A percentile compares a stretch with the other conserved stretches of the same genome.
Evolutionary conservation across 2,113 vertebrate genomes (phyloP).

Genomic region (Daboia siamensis): DNA sequence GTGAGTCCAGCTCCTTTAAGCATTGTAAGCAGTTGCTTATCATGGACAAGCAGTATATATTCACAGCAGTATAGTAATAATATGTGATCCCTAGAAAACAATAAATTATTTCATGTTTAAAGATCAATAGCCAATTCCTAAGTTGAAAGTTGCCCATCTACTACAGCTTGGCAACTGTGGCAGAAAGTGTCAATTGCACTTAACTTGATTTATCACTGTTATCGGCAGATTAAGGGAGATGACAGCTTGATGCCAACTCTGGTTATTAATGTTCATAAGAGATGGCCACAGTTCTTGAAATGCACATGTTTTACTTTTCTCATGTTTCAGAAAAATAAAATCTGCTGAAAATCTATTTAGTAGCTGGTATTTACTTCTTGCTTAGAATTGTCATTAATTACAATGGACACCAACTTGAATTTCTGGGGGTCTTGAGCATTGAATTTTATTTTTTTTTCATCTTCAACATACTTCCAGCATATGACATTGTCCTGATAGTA

Average conservation of each 20-base stretch:
- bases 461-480: not conserved
- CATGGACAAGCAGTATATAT: not conserved
- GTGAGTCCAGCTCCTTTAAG: not conserved
- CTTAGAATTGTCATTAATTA: constrained; percentile 11
- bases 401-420: not conserved
- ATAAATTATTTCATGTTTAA: constrained; percentile 29
- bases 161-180: constrained; percentile 25
- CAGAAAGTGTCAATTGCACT: constrained; percentile 18
- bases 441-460: not conserved
- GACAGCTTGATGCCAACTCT: constrained; percentile 40
- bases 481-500: not conserved
- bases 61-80: not conserved
- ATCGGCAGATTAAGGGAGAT: constrained; percentile 47
- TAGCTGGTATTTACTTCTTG: constrained; percentile 32
- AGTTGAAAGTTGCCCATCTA: not conserved
- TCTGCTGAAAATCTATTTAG: constrained; percentile 29
- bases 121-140: constrained; percentile 47
- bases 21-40: not conserved
- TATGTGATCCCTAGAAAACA: not conserved
- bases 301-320: not conserved
- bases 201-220: constrained; percentile 46
- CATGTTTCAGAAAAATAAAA: constrained; percentile 29
- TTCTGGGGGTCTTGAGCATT: not conserved
- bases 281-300: constrained; percentile 20
- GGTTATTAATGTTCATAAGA: constrained; percentile 33